Percentiles rank a stretch among this genome's conserved stretches.
Conservation (phyloP, 1,140 invertebrate species). For the Lepidurus packardi region DNA sequence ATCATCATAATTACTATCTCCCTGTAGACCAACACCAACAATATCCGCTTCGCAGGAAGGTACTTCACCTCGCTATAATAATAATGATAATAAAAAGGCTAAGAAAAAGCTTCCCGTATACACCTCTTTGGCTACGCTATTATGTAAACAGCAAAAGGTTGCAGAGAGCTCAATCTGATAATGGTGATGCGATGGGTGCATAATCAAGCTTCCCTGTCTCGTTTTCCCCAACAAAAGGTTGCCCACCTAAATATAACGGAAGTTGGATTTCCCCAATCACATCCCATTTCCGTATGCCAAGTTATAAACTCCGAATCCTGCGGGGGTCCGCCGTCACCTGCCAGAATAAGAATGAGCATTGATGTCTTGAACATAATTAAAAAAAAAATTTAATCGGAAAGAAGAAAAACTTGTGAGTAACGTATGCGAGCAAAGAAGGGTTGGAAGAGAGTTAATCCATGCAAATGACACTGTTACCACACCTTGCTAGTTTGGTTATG, state of each 20-base stretch:
- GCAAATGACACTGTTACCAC: constrained; percentile 8
- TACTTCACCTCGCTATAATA: not conserved
- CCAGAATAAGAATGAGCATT: not conserved
- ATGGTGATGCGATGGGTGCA: constrained; percentile 4
- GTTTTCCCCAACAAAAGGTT: not conserved
- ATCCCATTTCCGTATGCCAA: not conserved
- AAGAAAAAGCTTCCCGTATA: not conserved
- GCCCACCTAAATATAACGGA: not conserved
- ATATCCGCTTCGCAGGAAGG: not conserved
- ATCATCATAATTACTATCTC: constrained; percentile 16
- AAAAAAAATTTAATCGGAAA: not conserved
- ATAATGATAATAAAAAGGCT: not conserved
- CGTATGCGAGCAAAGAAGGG: not conserved
- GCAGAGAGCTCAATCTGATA: not conserved
- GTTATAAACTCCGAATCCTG: not conserved
- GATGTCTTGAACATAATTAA: not conserved
- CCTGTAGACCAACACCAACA: not conserved
- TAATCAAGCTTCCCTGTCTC: not conserved
- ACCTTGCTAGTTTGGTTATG: not conserved
- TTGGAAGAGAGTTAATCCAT: not conserved
- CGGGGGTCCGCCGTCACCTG: not conserved
- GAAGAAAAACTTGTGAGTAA: not conserved
- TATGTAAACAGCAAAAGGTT: not conserved
- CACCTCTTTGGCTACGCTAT: not conserved
- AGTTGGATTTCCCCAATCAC: not conserved